Evolutionary conservation across 2,797 vertebrate species (phyloP).

Genomic region (Micropoecilia bifurca): DNA sequence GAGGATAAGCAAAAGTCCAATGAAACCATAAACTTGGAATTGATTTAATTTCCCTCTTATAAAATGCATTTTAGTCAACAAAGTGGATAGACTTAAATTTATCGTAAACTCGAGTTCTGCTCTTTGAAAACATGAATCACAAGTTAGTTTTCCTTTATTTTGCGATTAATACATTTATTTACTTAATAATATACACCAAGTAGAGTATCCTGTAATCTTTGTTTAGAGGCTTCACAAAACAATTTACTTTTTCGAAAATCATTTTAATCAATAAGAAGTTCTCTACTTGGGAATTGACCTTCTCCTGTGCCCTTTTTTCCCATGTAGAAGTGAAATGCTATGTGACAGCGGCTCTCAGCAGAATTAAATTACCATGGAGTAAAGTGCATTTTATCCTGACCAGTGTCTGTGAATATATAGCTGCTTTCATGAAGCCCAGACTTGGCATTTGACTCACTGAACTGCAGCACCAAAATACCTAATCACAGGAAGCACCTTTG

Average conservation of each 20-base stretch:
- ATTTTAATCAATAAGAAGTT: constrained; percentile 54
- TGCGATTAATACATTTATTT: neutral
- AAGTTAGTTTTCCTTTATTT: neutral
- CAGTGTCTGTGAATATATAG: constrained; percentile 50
- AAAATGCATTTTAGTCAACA: neutral
- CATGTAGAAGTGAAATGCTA: constrained; percentile 46
- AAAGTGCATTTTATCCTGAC: constrained; percentile 51
- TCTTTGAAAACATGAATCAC: neutral
- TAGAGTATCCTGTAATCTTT: constrained; percentile 22
- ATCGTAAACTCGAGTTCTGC: neutral
- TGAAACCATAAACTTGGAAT: neutral
- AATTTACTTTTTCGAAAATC: constrained; percentile 41
- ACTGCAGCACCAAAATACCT: constrained; percentile 32
- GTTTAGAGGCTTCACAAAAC: constrained; percentile 34
- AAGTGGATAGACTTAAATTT: neutral
- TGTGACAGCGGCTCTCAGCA: constrained; percentile 58
- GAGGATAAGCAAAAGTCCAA: neutral
- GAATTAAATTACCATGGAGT: constrained; percentile 60
- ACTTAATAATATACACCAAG: constrained; percentile 16
- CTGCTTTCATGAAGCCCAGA: constrained; percentile 28
- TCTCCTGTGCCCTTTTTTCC: constrained; percentile 60
- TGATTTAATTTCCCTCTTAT: neutral
- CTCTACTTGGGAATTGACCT: constrained; percentile 59
- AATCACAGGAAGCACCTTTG: constrained; percentile 37
- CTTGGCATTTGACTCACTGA: constrained; percentile 56